Evolutionary conservation across 2,113 vertebrate genomes (phyloP).

Genomic region (Columbina picui): DNA sequence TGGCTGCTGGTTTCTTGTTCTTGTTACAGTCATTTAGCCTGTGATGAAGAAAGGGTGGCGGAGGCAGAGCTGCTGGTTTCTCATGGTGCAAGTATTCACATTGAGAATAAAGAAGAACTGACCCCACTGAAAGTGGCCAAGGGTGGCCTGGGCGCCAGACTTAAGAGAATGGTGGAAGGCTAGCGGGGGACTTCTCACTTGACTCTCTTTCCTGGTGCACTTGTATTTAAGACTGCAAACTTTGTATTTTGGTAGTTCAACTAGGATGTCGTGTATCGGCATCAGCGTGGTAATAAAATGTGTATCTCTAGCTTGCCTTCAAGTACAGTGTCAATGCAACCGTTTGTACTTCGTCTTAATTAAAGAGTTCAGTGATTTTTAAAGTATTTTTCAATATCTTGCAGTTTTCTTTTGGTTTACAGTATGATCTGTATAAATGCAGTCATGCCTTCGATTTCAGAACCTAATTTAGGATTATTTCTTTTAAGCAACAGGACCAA

Average conservation of each 20-base stretch:
- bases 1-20: conserved; percentile 52
- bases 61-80: conserved; percentile 94
- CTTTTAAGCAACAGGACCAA: conserved; percentile 24
- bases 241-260: not conserved
- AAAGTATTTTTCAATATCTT: not conserved
- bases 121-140: conserved; percentile 92
- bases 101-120: conserved; percentile 96
- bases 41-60: conserved; percentile 93
- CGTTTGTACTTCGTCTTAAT: not conserved
- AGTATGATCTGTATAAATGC: not conserved
- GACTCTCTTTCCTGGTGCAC: not conserved
- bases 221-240: not conserved
- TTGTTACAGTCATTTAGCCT: conserved; percentile 90
- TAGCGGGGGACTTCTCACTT: conserved; percentile 42
- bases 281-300: not conserved
- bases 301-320: not conserved
- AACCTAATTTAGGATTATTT: not conserved
- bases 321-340: conserved; percentile 19
- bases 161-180: conserved; percentile 89
- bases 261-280: not conserved
- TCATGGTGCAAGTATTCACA: conserved; percentile 93
- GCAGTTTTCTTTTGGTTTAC: not conserved
- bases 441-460: not conserved
- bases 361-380: not conserved
- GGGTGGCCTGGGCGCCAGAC: conserved; percentile 82